phyloP scores from a whole-genome alignment of 2,113 vertebrate species.

The Festucalex cinctus region DNA sequence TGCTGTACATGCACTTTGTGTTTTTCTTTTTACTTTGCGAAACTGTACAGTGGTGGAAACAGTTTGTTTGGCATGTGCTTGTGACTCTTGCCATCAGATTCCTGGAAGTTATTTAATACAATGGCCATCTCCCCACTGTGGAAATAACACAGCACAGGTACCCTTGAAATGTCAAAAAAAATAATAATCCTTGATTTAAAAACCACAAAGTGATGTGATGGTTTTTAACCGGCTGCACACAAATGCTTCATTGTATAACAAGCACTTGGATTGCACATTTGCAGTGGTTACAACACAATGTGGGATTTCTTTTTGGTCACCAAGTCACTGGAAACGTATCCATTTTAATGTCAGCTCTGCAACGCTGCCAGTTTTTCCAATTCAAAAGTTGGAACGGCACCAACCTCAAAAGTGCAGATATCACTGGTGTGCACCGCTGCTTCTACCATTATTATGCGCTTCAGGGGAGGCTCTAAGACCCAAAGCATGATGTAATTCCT shows the following conservation, averaged over 20 bases:
- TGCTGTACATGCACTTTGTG: slow-evolving; percentile 6
- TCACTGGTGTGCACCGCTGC: slow-evolving; percentile 5
- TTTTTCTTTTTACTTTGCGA: slow-evolving; percentile 13
- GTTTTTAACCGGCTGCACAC: neutral
- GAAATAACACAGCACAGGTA: slow-evolving; percentile 9
- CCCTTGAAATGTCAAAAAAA: neutral
- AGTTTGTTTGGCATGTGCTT: slow-evolving; percentile 6
- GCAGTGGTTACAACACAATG: neutral
- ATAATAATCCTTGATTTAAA: slow-evolving; percentile 5
- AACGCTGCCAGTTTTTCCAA: neutral
- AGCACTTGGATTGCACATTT: too few species aligned
- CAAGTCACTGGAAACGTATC: neutral
- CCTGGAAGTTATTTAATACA: slow-evolving; percentile 4
- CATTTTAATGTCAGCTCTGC: neutral
- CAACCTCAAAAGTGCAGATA: slow-evolving; percentile 5
- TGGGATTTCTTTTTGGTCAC: neutral
- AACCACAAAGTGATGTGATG: neutral
- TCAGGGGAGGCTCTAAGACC: slow-evolving; percentile 64
- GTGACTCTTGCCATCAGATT: slow-evolving; percentile 8
- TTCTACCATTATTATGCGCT: slow-evolving; percentile 42
- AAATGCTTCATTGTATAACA: neutral
- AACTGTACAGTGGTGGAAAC: slow-evolving; percentile 22
- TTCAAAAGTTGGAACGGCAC: neutral
- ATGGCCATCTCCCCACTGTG: neutral
- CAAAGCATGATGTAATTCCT: slow-evolving; percentile 68